Evolutionary conservation across 1,140 invertebrate genomes (phyloP).

Genomic region (Brachionus sp.): DNA sequence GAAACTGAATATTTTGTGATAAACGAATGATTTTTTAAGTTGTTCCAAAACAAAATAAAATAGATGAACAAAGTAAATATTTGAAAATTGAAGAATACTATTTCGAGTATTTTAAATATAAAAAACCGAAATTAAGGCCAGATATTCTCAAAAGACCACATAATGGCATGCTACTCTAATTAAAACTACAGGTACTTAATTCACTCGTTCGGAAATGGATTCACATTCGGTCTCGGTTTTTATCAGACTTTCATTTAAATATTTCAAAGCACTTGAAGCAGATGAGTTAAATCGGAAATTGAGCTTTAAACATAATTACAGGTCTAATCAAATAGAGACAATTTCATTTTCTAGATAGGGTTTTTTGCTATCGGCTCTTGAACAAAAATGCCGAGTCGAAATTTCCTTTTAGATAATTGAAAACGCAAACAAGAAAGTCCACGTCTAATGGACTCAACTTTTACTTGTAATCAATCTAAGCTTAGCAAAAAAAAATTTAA

Average conservation of each 20-base stretch:
- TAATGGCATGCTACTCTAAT: not conserved
- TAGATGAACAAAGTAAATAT: not conserved
- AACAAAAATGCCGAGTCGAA: not conserved
- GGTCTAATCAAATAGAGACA: conserved; percentile 1
- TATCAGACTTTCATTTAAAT: not conserved
- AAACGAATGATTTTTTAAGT: not conserved
- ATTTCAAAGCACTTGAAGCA: not conserved
- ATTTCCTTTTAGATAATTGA: conserved; percentile 1
- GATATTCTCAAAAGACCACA: not conserved
- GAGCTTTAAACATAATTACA: not conserved
- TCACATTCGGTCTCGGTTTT: conserved; percentile 1
- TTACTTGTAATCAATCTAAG: not conserved
- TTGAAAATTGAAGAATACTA: not conserved
- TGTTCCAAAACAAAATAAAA: not conserved
- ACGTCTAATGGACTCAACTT: not conserved
- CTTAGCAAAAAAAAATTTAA: no score
- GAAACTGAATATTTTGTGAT: conserved; percentile 9
- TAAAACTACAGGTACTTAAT: conserved; percentile 33
- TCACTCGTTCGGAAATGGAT: not conserved
- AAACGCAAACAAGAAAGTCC: not conserved
- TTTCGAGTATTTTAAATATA: not conserved
- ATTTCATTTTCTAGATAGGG: not conserved
- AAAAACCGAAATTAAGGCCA: not conserved
- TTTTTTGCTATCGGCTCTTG: not conserved
- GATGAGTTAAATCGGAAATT: conserved; percentile 1